Evolutionary conservation across 2,113 vertebrate genomes (phyloP).

Genomic region (Apus apus): DNA sequence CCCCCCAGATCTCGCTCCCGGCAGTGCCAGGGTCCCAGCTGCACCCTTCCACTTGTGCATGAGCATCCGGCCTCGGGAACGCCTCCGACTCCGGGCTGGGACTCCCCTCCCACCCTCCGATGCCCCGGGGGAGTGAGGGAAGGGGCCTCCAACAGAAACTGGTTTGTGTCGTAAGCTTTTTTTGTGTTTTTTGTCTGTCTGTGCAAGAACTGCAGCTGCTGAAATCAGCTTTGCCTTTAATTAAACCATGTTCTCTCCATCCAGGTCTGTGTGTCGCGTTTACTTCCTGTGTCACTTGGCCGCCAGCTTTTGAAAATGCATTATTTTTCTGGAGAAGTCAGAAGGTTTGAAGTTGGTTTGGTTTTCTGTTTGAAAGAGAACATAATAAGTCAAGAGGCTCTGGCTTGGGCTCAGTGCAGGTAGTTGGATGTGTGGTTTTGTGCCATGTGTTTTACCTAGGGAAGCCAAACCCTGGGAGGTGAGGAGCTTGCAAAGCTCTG

Average conservation of each 20-base stretch:
- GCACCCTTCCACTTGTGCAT: slow-evolving; percentile 79
- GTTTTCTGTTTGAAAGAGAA: neutral
- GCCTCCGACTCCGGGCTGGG: slow-evolving; percentile 50
- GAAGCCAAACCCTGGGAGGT: neutral
- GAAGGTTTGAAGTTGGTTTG: neutral
- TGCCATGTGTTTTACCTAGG: neutral
- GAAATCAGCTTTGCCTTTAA: slow-evolving; percentile 94
- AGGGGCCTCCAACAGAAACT: slow-evolving; percentile 72
- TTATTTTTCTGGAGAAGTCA: neutral
- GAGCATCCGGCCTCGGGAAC: slow-evolving; percentile 77
- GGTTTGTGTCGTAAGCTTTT: slow-evolving; percentile 83
- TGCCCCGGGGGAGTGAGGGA: slow-evolving; percentile 23
- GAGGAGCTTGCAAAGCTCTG: neutral
- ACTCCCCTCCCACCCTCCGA: slow-evolving; percentile 2
- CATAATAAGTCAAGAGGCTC: neutral
- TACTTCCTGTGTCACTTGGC: slow-evolving; percentile 5
- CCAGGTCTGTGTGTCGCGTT: slow-evolving; percentile 57
- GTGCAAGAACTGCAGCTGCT: slow-evolving; percentile 88
- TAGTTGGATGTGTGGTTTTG: neutral
- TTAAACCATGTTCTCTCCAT: slow-evolving; percentile 88
- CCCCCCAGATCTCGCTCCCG: slow-evolving; percentile 64
- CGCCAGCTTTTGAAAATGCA: neutral
- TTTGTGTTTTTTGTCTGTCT: slow-evolving; percentile 84
- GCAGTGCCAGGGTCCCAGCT: slow-evolving; percentile 57
- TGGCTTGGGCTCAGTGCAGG: neutral